These are phyloP conservation scores for Lepisosteus oculatus DNA, from an alignment of 2,113 vertebrate species.

Conservation along the genomic window DNA sequence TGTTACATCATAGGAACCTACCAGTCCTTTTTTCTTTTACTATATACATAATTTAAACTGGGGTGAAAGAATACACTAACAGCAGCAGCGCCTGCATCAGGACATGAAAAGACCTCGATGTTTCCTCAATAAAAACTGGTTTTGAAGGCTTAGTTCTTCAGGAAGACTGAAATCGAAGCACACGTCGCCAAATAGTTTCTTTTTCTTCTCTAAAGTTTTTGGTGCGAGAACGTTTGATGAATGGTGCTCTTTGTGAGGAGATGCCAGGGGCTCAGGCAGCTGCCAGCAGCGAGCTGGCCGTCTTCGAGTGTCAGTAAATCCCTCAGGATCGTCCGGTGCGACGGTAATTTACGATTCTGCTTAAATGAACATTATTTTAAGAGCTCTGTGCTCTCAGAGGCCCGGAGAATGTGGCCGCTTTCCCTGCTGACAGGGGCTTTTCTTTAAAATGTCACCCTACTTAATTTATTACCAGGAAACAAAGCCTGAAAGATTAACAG, in stretches of 20 bases:
- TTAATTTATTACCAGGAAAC: not conserved
- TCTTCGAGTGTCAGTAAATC: not conserved
- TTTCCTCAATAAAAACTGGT: too few species aligned
- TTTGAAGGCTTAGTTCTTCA: too few species aligned
- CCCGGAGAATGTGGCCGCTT: not conserved
- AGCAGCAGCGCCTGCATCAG: too few species aligned
- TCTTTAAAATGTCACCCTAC: slow-evolving; percentile 1
- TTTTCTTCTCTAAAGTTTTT: too few species aligned
- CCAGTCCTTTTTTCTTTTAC: too few species aligned
- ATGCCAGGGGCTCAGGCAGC: not conserved
- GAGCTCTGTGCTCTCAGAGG: slow-evolving; percentile 1
- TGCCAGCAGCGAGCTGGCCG: not conserved
- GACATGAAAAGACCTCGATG: too few species aligned
- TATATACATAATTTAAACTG: too few species aligned
- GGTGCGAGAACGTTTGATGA: too few species aligned
- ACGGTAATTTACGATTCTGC: slow-evolving; percentile 15
- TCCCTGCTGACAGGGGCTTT: not conserved
- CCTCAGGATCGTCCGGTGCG: not conserved
- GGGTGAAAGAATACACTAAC: too few species aligned
- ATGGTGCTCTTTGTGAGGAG: not conserved
- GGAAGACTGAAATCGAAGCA: too few species aligned
- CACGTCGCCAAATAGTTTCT: too few species aligned
- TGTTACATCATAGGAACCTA: too few species aligned
- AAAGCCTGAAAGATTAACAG: slow-evolving; percentile 4
- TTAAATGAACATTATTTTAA: slow-evolving; percentile 18